phyloP scores from a whole-genome alignment of 1,140 invertebrate genomes.

The Tigriopus japonicus region DNA sequence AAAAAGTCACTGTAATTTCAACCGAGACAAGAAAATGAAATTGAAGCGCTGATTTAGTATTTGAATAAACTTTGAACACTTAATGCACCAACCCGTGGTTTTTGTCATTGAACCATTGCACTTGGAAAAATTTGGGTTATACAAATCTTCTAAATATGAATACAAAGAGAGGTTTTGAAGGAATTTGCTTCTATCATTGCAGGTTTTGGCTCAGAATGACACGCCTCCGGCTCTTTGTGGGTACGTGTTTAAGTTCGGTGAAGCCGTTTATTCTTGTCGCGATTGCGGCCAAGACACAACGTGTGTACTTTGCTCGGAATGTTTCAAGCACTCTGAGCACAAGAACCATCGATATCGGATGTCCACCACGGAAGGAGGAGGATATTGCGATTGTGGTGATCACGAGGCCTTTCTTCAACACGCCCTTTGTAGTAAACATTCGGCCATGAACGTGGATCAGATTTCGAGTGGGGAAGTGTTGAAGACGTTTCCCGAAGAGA shows the following conservation, averaged over 20 bases:
- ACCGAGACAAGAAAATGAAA: too few relatives aligned
- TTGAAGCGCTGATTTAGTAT: too few relatives aligned
- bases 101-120: background rate
- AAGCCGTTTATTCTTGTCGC: slow-evolving; percentile 90
- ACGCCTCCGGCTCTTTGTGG: slow-evolving; percentile 69
- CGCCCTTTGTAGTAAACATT: slow-evolving; percentile 49
- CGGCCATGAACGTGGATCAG: slow-evolving; percentile 1
- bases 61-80: background rate
- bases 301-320: slow-evolving; percentile 91
- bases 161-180: background rate
- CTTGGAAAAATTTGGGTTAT: background rate
- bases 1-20: too few relatives aligned
- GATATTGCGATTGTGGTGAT: slow-evolving; percentile 93
- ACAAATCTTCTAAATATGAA: background rate
- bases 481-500: background rate
- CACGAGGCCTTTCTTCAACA: slow-evolving; percentile 79
- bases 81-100: background rate
- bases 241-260: slow-evolving; percentile 80
- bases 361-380: slow-evolving; percentile 73
- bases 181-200: background rate
- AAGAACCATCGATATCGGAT: slow-evolving; percentile 64
- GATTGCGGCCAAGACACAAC: slow-evolving; percentile 94
- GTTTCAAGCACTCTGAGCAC: slow-evolving; percentile 83
- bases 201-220: slow-evolving; percentile 29
- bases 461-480: background rate